Evolutionary conservation across 2,888 invertebrate species (phyloP).

Genomic region (Drosophila diplacantha): DNA sequence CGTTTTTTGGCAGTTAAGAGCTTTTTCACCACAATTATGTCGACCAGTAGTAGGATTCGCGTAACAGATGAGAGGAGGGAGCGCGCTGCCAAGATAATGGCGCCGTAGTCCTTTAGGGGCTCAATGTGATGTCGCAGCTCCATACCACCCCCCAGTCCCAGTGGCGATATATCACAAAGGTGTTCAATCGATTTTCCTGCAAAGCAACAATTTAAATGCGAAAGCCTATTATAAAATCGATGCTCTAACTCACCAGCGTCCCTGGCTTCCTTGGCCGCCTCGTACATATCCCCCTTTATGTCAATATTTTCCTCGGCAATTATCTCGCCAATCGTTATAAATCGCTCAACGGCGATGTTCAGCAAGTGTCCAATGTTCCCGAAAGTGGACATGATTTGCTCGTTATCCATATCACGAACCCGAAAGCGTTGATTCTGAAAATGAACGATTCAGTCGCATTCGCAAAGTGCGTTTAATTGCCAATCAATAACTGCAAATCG

Average conservation of each 20-base stretch:
- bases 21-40: slow-evolving; percentile 98
- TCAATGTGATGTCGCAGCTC: slow-evolving; percentile 81
- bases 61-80: slow-evolving; percentile 97
- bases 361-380: slow-evolving; percentile 95
- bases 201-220: neutral
- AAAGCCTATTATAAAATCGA: slow-evolving; percentile 30
- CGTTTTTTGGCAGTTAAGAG: slow-evolving; percentile 96
- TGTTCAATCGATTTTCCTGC: slow-evolving; percentile 94
- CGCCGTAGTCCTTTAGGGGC: slow-evolving; percentile 83
- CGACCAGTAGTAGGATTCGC: slow-evolving; percentile 95
- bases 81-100: slow-evolving; percentile 93
- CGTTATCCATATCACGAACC: slow-evolving; percentile 65
- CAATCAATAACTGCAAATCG: slow-evolving; percentile 9
- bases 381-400: slow-evolving; percentile 64
- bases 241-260: slow-evolving; percentile 85
- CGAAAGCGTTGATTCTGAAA: slow-evolving; percentile 63
- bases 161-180: slow-evolving; percentile 85
- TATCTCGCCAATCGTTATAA: slow-evolving; percentile 98
- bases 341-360: slow-evolving; percentile 97
- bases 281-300: slow-evolving; percentile 98
- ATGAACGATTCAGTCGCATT: neutral
- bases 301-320: slow-evolving; percentile 99
- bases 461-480: slow-evolving; percentile 10
- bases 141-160: slow-evolving; percentile 78
- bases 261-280: slow-evolving; percentile 97